Evolutionary conservation across 92 coral and sea anemone genomes (phyloP).

Genomic region (Zoanthus solanderi): DNA sequence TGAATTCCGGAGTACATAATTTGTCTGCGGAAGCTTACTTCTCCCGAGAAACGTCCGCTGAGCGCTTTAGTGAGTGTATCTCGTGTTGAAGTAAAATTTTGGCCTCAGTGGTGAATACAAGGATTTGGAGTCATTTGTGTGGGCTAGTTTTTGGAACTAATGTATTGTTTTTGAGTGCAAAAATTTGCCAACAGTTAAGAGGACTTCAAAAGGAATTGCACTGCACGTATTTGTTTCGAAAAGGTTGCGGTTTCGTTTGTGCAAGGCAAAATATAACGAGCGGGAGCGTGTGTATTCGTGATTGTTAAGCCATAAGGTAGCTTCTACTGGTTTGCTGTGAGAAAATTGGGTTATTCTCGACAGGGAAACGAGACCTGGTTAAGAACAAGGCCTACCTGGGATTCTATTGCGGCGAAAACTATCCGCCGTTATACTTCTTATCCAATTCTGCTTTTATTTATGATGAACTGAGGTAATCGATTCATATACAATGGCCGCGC

Average conservation of each 20-base stretch:
- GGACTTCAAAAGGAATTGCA: conserved; percentile 45
- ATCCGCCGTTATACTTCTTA: conserved; percentile 77
- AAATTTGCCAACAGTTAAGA: conserved; percentile 41
- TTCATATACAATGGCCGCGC: conserved; percentile 91
- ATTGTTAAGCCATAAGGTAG: conserved; percentile 57
- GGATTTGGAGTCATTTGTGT: conserved; percentile 66
- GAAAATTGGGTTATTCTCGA: conserved; percentile 63
- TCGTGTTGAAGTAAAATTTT: conserved; percentile 97
- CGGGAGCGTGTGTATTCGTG: conserved; percentile 72
- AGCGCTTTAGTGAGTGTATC: conserved; percentile 88
- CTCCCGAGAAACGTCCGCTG: conserved; percentile 66
- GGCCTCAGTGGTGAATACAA: conserved; percentile 93
- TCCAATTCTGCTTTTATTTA: conserved; percentile 89
- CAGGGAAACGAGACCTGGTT: conserved; percentile 50
- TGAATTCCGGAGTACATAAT: conserved; percentile 44
- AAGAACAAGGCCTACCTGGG: conserved; percentile 59
- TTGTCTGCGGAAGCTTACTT: conserved; percentile 16
- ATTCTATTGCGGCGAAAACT: conserved; percentile 72
- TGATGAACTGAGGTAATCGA: conserved; percentile 95
- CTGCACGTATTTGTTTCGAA: conserved; percentile 44
- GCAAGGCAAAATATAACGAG: conserved; percentile 68
- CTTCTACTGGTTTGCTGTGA: conserved; percentile 70
- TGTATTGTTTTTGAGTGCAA: conserved; percentile 46
- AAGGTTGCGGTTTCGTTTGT: conserved; percentile 60
- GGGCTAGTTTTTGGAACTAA: conserved; percentile 73